phyloP scores from a whole-genome alignment of 2,888 invertebrate genomes.

The Drosophila peninsularis region DNA sequence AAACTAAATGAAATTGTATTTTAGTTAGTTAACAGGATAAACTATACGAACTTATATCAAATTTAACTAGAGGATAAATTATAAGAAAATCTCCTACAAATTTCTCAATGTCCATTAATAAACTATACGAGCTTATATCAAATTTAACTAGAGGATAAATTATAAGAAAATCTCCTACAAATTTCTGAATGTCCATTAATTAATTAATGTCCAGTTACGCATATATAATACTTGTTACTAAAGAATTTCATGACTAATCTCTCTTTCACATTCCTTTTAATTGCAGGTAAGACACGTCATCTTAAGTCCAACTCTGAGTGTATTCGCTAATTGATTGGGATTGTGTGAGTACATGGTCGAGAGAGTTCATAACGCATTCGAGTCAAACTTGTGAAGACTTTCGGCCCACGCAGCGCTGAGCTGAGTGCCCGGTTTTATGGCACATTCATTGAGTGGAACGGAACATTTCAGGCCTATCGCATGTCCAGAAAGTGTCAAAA shows the following conservation, averaged over 20 bases:
- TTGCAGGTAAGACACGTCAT: constrained; percentile 60
- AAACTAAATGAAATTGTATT: no score
- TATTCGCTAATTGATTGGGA: constrained; percentile 37
- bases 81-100: no score
- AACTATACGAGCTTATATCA: no score
- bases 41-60: no score
- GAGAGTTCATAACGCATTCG: constrained; percentile 28
- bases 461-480: constrained; percentile 28
- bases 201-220: no score
- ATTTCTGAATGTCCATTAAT: no score
- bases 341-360: constrained; percentile 26
- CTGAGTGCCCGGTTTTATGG: constrained; percentile 37
- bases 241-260: constrained; percentile 5
- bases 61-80: no score
- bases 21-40: no score
- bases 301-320: constrained; percentile 14
- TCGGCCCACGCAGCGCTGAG: constrained; percentile 35
- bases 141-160: no score
- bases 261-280: constrained; percentile 11
- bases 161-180: no score
- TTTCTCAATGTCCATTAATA: no score
- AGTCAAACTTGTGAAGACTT: constrained; percentile 35
- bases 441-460: constrained; percentile 30
- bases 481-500: constrained; percentile 49
- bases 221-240: no score